These are phyloP conservation scores for Brachyptera risi DNA, from an alignment of 2,888 invertebrate species.

Conservation along the genomic window DNA sequence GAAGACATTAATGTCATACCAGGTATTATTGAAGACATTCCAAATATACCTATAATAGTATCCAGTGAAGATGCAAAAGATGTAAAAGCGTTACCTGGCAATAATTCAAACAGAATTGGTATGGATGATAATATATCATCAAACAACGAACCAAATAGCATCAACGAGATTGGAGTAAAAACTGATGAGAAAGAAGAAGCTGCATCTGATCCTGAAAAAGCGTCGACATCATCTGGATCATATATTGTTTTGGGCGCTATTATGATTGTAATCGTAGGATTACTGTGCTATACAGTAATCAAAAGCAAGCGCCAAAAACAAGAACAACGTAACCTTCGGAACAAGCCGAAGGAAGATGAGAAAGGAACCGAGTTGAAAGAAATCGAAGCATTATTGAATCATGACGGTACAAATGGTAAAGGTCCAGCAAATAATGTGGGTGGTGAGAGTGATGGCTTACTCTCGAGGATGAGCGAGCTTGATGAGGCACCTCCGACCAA, in stretches of 20 bases:
- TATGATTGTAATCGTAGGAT: constrained; percentile 10
- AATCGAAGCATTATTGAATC: constrained; percentile 8
- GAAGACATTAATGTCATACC: too few species aligned
- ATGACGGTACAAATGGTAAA: too few species aligned
- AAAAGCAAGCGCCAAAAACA: background rate
- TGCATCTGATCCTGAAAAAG: background rate
- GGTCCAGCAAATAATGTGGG: too few species aligned
- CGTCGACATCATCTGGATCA: constrained; percentile 2
- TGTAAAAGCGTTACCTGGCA: background rate
- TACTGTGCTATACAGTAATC: constrained; percentile 18
- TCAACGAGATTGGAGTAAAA: constrained; percentile 1
- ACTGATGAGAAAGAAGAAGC: background rate
- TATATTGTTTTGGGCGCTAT: constrained; percentile 20
- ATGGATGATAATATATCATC: background rate
- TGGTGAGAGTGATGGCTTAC: too few species aligned
- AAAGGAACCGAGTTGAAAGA: constrained; percentile 18
- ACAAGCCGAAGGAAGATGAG: background rate
- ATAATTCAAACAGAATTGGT: background rate
- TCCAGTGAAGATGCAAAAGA: background rate
- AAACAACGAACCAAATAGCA: background rate
- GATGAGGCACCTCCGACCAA: background rate
- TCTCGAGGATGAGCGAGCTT: background rate
- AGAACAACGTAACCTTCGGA: background rate
- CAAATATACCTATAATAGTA: background rate
- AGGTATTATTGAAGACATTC: too few species aligned